These are phyloP conservation scores for Cephus runcator DNA, from an alignment of 2,888 invertebrate genomes.

Conservation along the genomic window DNA sequence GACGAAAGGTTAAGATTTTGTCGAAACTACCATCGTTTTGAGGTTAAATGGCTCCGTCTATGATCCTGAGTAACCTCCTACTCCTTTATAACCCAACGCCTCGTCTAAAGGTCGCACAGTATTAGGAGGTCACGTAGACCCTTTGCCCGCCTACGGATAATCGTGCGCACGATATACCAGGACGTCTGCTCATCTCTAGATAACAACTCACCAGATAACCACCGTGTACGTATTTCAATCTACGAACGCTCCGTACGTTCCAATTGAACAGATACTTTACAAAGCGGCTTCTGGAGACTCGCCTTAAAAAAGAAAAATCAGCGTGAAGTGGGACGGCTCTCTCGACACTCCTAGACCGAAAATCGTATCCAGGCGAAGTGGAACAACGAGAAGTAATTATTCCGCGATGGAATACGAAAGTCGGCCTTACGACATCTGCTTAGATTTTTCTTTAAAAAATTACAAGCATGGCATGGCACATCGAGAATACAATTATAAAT, in stretches of 20 bases:
- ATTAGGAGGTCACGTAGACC: not conserved
- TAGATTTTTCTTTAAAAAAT: not conserved
- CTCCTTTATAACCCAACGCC: not conserved
- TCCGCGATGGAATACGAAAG: not conserved
- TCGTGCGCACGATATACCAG: not conserved
- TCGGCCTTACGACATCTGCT: not conserved
- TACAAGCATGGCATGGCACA: not conserved
- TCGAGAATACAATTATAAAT: not conserved
- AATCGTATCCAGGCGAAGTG: not conserved
- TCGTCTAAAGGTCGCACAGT: not conserved
- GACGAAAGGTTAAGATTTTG: not conserved
- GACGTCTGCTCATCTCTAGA: not conserved
- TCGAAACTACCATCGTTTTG: not conserved
- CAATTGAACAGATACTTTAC: not conserved
- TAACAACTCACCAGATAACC: not conserved
- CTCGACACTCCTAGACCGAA: not conserved
- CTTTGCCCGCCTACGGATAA: not conserved
- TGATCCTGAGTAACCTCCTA: not conserved
- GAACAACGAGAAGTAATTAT: not conserved
- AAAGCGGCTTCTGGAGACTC: not conserved
- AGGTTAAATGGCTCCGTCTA: not conserved
- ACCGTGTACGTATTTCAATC: not conserved
- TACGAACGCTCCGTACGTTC: not conserved
- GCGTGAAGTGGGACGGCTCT: not conserved
- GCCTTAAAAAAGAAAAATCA: not conserved